Evolutionary conservation across 2,888 invertebrate species (phyloP).

Genomic region (Siphonodentalium dalli): DNA sequence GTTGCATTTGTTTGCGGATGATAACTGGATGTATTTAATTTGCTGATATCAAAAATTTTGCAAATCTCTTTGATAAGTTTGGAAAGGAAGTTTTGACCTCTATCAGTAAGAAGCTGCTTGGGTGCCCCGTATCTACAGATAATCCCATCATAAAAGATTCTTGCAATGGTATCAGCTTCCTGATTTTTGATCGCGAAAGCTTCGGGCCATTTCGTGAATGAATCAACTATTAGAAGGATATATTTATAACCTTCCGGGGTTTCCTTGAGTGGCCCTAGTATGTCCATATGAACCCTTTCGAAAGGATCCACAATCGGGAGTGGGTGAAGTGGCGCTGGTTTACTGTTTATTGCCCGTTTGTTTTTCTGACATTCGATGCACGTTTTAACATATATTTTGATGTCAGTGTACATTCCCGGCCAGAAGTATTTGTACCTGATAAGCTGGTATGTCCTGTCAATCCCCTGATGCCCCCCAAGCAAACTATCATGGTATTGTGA

Average conservation of each 20-base stretch:
- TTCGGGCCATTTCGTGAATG: constrained; percentile 26
- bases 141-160: constrained; percentile 19
- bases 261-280: constrained; percentile 21
- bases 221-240: constrained; percentile 26
- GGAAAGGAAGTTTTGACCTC: constrained; percentile 27
- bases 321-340: constrained; percentile 17
- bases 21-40: background rate
- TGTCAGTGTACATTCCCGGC: constrained; percentile 13
- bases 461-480: constrained; percentile 11
- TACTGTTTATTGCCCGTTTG: constrained; percentile 3
- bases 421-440: constrained; percentile 14
- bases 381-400: constrained; percentile 5
- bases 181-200: constrained; percentile 24
- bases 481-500: constrained; percentile 19
- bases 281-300: constrained; percentile 19
- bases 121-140: constrained; percentile 22
- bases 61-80: constrained; percentile 17
- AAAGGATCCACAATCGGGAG: constrained; percentile 18
- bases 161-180: constrained; percentile 20
- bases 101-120: constrained; percentile 18
- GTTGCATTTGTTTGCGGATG: background rate
- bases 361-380: constrained; percentile 15
- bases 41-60: constrained; percentile 14
- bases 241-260: constrained; percentile 22
- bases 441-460: constrained; percentile 17